Evolutionary conservation across 2,113 vertebrate species (phyloP), one percentile per base, ranked within the genome.

Genomic region (Calcarius ornatus): DNA sequence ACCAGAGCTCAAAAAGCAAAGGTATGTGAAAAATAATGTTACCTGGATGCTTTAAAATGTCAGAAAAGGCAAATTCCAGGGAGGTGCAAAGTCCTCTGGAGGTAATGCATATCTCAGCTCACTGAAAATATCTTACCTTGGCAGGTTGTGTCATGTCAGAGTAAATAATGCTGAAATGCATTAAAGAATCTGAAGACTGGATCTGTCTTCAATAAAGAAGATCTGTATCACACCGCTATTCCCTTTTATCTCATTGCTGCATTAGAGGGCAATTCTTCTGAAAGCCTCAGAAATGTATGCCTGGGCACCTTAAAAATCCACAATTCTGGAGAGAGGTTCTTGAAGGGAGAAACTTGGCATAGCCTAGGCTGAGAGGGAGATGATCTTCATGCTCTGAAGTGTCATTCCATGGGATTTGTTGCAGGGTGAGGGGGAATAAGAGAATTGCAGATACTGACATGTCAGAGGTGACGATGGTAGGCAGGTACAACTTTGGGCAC

Each of bases 141-240:
- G 65, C 90, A 92, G 60, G 76, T 38, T 94, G 76, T 93, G 71
- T 93, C 92, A 82, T 83, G 93, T 92, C 85, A 86, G 48, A 88
- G 68, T 71, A 92, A 94, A 93, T 86, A 94, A 83, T 33, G 69
- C n/a, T 11, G 27, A 93, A 91, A 83, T 22, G 43, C 48, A 72
- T 86, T 88, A 78, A 95, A 86, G 72, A 88, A 77, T 90, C 72
- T 78, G 68, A 71, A 86, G 56, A 64, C n/a, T 71, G 76, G 28
- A 56, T 92, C 72, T 78, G 31, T 48, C 56, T 84, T 94, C 72
- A 57, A 1, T 88, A 53, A 27, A 51, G 72, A 68, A 92, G 88
- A 92, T 90, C 60, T 68, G 25, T 94, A 84, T 96, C 88, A 38
- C 21, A 47, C 37, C 57, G 53, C 56, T 38, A 6, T 77, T 88